phyloP scores from a whole-genome alignment of 2,113 vertebrate genomes.

The Ornithorhynchus anatinus region DNA sequence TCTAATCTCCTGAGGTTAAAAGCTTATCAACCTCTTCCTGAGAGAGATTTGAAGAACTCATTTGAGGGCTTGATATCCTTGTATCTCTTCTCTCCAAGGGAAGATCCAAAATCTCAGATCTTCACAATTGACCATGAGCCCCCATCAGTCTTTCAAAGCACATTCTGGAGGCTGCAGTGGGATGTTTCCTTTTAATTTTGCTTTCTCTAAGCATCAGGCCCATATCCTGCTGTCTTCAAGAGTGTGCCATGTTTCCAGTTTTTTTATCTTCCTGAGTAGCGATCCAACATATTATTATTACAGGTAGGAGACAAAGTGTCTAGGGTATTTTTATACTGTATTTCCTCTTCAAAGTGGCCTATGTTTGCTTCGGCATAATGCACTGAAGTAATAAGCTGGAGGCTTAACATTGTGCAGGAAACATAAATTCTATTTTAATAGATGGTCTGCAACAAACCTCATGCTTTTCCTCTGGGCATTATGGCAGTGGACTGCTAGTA shows the following conservation, averaged over 20 bases:
- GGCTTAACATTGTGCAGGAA: neutral
- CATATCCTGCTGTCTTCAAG: neutral
- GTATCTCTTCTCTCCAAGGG: neutral
- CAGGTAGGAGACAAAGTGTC: neutral
- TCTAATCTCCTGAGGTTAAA: accelerated
- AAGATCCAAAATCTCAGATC: neutral
- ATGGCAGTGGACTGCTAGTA: constrained; percentile 4
- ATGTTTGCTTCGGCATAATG: neutral
- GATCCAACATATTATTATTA: neutral
- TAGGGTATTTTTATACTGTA: constrained; percentile 1
- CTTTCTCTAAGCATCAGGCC: neutral
- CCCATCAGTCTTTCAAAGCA: neutral
- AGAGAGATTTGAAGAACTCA: accelerated
- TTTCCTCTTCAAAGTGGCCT: neutral
- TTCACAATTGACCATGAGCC: neutral
- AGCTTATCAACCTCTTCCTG: neutral
- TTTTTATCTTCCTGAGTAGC: neutral
- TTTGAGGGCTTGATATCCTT: neutral
- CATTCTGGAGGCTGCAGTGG: neutral
- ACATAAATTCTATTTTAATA: neutral
- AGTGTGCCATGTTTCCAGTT: neutral
- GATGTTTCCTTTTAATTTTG: neutral
- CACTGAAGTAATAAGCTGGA: neutral
- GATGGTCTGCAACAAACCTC: neutral
- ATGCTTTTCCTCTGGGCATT: neutral